Evolutionary conservation across 2,797 vertebrate genomes (phyloP), one percentile per base, ranked within the genome.

Genomic region (Crenichthys baileyi): DNA sequence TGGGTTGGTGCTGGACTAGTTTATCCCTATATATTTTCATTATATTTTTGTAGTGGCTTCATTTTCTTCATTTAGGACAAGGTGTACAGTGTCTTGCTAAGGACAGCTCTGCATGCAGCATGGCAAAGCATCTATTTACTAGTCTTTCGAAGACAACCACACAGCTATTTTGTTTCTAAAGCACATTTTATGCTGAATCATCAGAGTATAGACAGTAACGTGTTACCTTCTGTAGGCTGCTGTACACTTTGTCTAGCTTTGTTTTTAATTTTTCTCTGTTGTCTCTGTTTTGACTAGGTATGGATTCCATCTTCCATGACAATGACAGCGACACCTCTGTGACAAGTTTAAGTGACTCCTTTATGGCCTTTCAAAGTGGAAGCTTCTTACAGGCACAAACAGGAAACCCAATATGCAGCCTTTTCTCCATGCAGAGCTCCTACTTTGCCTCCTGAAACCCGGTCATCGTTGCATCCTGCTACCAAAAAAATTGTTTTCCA

Each of bases 341-440:
- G 94, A 97, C 97, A 78, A 98, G 97, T 94, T 96, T 98, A 90
- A 97, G 96, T 86, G 97, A 99, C 95, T 97, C 97, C 93, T 97
- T 98, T 91, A 94, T 97, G 85, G 95, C 95, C 68, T 95, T 78
- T 18, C 15, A 97, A 0, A 97, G 97, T 53, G 92, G 95, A 75
- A 95, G 95, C 84, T 96, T 96, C 88, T 92, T 97, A 91, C 97
- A 97, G 91, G 93, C 94, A 78, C 94, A 94, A 4, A 94, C 96
- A 86, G 97, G 96, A 83, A 98, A 98, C 81, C 97, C 97, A 80
- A 98, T 98, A 77, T 97, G 98, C 94, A 95, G 96, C 89, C 96
- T 99, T 87, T 97, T 97, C 92, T 98, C 97, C 94, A 98, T 98
- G 97, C 98, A 99, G 94, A 98, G 94, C 91, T 98, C 97, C 20